A percentile compares a stretch with the other conserved stretches of the same genome.
Conservation (phyloP, 53 echinoderm and acorn worm species). For the Holothuria leucospilota region DNA sequence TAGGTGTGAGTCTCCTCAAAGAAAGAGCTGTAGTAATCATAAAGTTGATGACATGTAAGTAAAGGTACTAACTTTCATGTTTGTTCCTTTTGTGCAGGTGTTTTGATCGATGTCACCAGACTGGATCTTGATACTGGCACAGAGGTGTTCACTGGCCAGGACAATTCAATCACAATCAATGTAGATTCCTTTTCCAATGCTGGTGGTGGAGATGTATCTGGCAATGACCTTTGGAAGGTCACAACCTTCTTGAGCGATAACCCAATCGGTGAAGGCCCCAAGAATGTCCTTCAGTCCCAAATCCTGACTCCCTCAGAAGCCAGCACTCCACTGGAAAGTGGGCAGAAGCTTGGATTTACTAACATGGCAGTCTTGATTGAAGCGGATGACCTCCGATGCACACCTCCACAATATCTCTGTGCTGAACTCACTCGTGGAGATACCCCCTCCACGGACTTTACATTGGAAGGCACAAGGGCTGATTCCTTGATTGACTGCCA, state of each 20-base stretch:
- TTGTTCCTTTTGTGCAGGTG: constrained; percentile 52
- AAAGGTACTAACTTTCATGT: too few species aligned
- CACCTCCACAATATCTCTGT: constrained; percentile 70
- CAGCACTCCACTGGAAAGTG: constrained; percentile 64
- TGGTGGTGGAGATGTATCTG: constrained; percentile 68
- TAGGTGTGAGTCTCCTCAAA: too few species aligned
- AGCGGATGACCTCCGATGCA: constrained; percentile 70
- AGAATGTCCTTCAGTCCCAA: constrained; percentile 65
- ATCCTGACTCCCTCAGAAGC: constrained; percentile 68
- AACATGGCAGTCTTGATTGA: constrained; percentile 75
- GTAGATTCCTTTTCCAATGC: constrained; percentile 71
- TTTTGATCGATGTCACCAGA: constrained; percentile 73
- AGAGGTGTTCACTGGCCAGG: constrained; percentile 39
- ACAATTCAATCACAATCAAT: constrained; percentile 66
- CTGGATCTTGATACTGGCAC: constrained; percentile 40
- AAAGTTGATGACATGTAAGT: too few species aligned
- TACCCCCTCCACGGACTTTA: constrained; percentile 56
- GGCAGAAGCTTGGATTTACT: constrained; percentile 70
- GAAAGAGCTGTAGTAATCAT: too few species aligned
- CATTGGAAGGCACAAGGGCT: constrained; percentile 68
- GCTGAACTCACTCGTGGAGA: constrained; percentile 61
- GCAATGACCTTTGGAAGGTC: constrained; percentile 78
- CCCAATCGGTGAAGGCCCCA: constrained; percentile 58
- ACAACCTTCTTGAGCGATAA: constrained; percentile 67
- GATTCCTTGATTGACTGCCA: constrained; percentile 72